phyloP scores from a whole-genome alignment of 2,888 invertebrate genomes.

The Melangyna quadrimaculata region DNA sequence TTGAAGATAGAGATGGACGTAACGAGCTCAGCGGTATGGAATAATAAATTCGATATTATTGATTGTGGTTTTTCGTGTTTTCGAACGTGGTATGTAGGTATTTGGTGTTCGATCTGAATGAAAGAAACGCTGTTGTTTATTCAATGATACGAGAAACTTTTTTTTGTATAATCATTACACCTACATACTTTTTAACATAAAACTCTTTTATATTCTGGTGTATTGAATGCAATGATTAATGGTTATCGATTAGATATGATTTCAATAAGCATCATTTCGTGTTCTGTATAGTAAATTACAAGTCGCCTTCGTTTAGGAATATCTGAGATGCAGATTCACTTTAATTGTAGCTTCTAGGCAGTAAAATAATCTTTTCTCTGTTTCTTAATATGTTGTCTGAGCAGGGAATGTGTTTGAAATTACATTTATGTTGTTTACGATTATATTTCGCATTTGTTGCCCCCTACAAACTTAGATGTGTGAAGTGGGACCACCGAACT shows the following conservation, averaged over 20 bases:
- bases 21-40: conserved; percentile 39
- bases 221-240: conserved; percentile 32
- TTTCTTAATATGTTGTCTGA: no score
- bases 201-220: neutral
- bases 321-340: no score
- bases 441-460: no score
- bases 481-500: no score
- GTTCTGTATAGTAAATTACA: conserved; percentile 3
- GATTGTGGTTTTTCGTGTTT: conserved; percentile 48
- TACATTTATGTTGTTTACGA: no score
- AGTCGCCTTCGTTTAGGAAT: neutral
- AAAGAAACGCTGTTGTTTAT: neutral
- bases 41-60: conserved; percentile 43
- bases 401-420: no score
- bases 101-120: conserved; percentile 27
- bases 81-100: conserved; percentile 35
- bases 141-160: conserved; percentile 19
- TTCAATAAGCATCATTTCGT: neutral
- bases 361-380: no score
- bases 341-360: no score
- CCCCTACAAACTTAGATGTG: no score
- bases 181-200: neutral
- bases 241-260: conserved; percentile 17
- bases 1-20: neutral
- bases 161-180: conserved; percentile 36